Conservation (phyloP, 2,888 invertebrate genomes). For the Omphaloscelis lunosa region DNA sequence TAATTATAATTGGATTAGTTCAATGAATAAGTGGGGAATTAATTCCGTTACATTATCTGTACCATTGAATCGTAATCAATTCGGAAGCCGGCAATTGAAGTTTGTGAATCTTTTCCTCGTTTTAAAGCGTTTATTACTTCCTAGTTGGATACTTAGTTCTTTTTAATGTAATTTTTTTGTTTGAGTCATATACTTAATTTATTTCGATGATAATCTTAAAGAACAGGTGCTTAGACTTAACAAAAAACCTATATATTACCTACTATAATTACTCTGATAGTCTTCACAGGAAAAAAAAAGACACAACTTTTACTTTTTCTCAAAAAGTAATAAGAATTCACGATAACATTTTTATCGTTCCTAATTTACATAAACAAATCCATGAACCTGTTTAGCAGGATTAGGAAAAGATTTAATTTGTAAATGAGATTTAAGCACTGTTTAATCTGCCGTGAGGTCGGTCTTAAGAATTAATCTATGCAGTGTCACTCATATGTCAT, state of each 20-base stretch:
- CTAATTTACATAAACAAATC: constrained; percentile 57
- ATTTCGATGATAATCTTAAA: constrained; percentile 37
- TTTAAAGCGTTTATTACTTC: constrained; percentile 67
- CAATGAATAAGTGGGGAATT: constrained; percentile 50
- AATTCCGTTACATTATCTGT: constrained; percentile 61
- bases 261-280: neutral
- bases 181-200: constrained; percentile 20
- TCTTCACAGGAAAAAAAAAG: constrained; percentile 20
- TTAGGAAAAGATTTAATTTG: constrained; percentile 58
- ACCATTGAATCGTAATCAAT: constrained; percentile 71
- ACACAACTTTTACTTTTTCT: constrained; percentile 58
- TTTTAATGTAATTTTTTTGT: constrained; percentile 39
- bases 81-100: constrained; percentile 69
- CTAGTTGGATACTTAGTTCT: constrained; percentile 51
- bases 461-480: constrained; percentile 64
- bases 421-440: constrained; percentile 46
- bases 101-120: constrained; percentile 70
- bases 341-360: constrained; percentile 30
- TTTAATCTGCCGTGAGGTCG: constrained; percentile 61
- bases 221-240: neutral
- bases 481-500: constrained; percentile 67
- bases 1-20: constrained; percentile 63
- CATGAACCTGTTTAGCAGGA: constrained; percentile 55
- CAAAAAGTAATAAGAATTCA: constrained; percentile 1
- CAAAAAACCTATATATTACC: constrained; percentile 13